Evolutionary conservation across 2,113 vertebrate genomes (phyloP).

Genomic region (Nothoprocta pentlandii): DNA sequence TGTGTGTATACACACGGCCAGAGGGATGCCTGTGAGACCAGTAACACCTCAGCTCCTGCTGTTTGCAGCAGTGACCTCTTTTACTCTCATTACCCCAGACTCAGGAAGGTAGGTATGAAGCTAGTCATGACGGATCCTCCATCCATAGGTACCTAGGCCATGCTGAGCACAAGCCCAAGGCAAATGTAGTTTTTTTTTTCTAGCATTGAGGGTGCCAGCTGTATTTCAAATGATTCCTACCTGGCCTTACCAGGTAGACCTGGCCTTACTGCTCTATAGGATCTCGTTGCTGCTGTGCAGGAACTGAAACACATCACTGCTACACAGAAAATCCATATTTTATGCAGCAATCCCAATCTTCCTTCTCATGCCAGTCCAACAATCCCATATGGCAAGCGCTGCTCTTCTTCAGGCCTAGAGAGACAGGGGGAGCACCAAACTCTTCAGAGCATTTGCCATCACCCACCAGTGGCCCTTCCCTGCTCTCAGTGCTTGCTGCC

Average conservation of each 20-base stretch:
- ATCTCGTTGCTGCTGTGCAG: not conserved
- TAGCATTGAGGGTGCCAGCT: not conserved
- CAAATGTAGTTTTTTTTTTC: not conserved
- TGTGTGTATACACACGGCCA: too few relatives aligned
- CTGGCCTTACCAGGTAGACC: not conserved
- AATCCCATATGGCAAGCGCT: fast-evolving
- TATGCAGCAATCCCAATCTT: not conserved
- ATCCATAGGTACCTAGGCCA: not conserved
- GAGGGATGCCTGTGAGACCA: not conserved
- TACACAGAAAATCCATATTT: not conserved
- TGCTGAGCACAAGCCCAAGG: not conserved
- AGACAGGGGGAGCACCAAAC: fast-evolving
- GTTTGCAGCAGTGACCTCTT: not conserved
- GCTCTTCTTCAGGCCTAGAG: not conserved
- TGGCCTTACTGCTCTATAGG: not conserved
- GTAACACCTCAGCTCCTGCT: fast-evolving
- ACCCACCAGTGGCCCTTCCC: not conserved
- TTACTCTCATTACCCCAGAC: not conserved
- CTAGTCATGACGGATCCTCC: not conserved
- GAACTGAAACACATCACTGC: not conserved
- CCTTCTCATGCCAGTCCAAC: not conserved
- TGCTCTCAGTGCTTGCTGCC: fast-evolving
- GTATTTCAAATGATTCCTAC: fast-evolving
- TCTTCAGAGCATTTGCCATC: not conserved
- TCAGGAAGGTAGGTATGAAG: not conserved